phyloP scores from a whole-genome alignment of 2,113 vertebrate species.

The Myodes glareolus region DNA sequence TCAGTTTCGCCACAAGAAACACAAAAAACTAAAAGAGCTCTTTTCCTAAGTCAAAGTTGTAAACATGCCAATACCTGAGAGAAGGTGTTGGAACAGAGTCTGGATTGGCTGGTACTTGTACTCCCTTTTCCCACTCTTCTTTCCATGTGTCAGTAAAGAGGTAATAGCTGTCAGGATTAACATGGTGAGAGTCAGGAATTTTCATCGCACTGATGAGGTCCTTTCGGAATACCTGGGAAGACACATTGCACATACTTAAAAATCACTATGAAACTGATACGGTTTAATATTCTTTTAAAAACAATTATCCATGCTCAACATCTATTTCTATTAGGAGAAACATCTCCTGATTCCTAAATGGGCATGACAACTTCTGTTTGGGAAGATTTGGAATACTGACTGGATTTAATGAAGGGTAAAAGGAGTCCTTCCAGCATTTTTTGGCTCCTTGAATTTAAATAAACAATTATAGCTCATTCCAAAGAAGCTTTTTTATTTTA shows the following conservation, averaged over 20 bases:
- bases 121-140: constrained; percentile 99
- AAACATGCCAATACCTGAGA: constrained; percentile 88
- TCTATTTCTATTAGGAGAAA: constrained; percentile 30
- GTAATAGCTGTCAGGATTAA: constrained; percentile 95
- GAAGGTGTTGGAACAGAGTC: constrained; percentile 93
- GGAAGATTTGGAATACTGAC: constrained; percentile 21
- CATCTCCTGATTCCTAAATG: constrained; percentile 38
- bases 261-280: constrained; percentile 6
- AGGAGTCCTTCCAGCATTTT: constrained; percentile 40
- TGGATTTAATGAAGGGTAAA: constrained; percentile 57
- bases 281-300: constrained; percentile 48
- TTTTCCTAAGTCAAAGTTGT: constrained; percentile 37
- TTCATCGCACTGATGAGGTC: constrained; percentile 99
- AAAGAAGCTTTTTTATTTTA: constrained; percentile 8
- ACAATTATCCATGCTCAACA: background rate
- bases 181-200: constrained; percentile 96
- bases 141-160: constrained; percentile 96
- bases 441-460: constrained; percentile 58
- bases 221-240: constrained; percentile 96
- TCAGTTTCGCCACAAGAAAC: constrained; percentile 9
- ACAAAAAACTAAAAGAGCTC: constrained; percentile 8
- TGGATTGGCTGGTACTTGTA: constrained; percentile 96
- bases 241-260: constrained; percentile 56
- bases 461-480: constrained; percentile 47
- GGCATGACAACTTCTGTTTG: constrained; percentile 37